Percentiles rank a stretch among this genome's conserved stretches.
Evolutionary conservation across 2,888 invertebrate species (phyloP).

Genomic region (Abrostola triplasia): DNA sequence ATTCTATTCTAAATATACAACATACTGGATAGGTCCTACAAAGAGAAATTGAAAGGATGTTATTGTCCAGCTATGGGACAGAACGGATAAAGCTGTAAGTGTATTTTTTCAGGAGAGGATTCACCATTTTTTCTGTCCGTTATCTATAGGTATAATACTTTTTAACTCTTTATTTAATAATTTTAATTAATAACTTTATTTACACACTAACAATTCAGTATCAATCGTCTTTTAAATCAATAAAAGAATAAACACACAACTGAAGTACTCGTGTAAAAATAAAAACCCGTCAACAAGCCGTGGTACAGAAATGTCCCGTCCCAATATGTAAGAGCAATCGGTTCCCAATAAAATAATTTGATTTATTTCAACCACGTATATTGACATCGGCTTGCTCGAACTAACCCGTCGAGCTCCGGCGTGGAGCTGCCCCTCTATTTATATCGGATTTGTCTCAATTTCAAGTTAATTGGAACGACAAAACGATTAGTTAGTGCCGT

Average conservation of each 20-base stretch:
- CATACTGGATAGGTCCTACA: no score
- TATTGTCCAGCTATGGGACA: no score
- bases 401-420: constrained; percentile 15
- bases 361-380: constrained; percentile 15
- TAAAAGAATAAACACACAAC: not conserved
- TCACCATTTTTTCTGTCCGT: no score
- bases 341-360: constrained; percentile 17
- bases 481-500: constrained; percentile 70
- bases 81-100: no score
- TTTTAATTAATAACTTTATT: no score
- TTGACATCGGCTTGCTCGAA: constrained; percentile 14
- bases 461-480: constrained; percentile 77
- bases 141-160: no score
- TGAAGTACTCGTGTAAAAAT: not conserved
- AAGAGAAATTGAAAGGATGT: no score
- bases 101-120: no score
- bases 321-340: constrained; percentile 12
- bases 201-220: no score
- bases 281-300: not conserved
- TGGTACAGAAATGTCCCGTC: not conserved
- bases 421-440: constrained; percentile 51
- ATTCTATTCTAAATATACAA: no score
- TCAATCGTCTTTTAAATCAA: not conserved
- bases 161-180: no score
- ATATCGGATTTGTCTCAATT: constrained; percentile 72